A percentile compares a stretch with the other conserved stretches of the same genome.
Evolutionary conservation across 2,888 invertebrate species (phyloP).

Genomic region (Muschampia plurimacula): DNA sequence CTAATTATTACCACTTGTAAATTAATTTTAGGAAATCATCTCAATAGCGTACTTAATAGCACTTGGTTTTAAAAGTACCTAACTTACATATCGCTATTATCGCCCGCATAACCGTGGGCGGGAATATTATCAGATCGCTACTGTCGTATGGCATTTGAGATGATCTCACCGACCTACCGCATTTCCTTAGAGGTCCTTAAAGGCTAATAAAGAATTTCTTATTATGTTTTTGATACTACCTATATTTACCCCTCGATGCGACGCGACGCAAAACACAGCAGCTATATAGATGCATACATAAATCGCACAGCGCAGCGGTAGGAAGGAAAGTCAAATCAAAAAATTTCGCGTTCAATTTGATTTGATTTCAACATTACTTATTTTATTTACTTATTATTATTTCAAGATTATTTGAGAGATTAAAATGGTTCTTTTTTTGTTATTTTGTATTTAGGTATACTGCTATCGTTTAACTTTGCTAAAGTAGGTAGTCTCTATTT

Average conservation of each 20-base stretch:
- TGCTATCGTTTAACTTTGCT: too few relatives aligned
- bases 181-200: conserved; percentile 5
- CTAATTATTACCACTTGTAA: too few relatives aligned
- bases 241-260: too few relatives aligned
- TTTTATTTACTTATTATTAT: too few relatives aligned
- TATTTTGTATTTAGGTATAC: too few relatives aligned
- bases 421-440: too few relatives aligned
- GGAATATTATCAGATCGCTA: conserved; percentile 24
- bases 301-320: not conserved
- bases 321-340: not conserved
- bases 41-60: not conserved
- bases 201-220: not conserved
- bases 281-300: too few relatives aligned
- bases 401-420: too few relatives aligned
- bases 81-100: not conserved
- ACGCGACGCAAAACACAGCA: not conserved
- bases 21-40: not conserved
- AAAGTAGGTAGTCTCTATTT: too few relatives aligned
- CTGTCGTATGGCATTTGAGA: conserved; percentile 25
- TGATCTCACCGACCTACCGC: conserved; percentile 43
- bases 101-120: conserved; percentile 33
- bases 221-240: too few relatives aligned
- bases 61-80: not conserved
- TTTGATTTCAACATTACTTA: too few relatives aligned
- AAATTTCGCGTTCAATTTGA: not conserved